Evolutionary conservation across 2,113 vertebrate species (phyloP).

Genomic region (Hippocampus guttulatus): DNA sequence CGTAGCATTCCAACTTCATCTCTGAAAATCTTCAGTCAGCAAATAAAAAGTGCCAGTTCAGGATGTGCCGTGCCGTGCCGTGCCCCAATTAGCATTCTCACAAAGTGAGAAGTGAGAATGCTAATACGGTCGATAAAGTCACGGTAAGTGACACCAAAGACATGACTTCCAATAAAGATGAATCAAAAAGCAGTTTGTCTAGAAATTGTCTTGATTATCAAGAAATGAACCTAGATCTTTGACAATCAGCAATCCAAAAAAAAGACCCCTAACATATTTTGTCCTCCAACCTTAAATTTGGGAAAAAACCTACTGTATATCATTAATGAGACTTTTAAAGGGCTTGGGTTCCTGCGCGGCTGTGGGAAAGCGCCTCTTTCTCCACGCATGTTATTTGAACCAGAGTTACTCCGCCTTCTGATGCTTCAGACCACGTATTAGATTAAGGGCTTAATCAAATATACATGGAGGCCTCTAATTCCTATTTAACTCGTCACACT

Average conservation of each 20-base stretch:
- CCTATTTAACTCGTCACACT: conserved; percentile 22
- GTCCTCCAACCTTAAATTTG: no score
- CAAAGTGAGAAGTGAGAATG: no score
- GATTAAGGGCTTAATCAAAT: conserved; percentile 33
- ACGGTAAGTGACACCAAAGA: no score
- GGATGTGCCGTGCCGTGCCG: no score
- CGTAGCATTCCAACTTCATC: no score
- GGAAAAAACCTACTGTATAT: not conserved
- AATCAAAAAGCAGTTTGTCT: not conserved
- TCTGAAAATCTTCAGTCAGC: no score
- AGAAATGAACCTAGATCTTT: not conserved
- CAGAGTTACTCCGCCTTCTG: conserved; percentile 14
- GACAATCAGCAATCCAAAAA: not conserved
- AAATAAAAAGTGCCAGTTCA: no score
- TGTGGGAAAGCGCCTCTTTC: conserved; percentile 13
- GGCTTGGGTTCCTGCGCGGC: conserved; percentile 1
- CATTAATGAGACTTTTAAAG: conserved; percentile 12
- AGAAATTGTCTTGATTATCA: not conserved
- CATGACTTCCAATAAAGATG: not conserved
- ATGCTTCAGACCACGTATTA: conserved; percentile 22
- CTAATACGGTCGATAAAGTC: no score
- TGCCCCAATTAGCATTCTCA: no score
- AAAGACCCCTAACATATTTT: no score
- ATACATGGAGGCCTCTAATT: conserved; percentile 26
- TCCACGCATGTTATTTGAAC: conserved; percentile 28